A percentile compares a stretch with the other conserved stretches of the same genome.
phyloP scores from a whole-genome alignment of 1,140 invertebrate genomes.

The Drosophila mayri region DNA sequence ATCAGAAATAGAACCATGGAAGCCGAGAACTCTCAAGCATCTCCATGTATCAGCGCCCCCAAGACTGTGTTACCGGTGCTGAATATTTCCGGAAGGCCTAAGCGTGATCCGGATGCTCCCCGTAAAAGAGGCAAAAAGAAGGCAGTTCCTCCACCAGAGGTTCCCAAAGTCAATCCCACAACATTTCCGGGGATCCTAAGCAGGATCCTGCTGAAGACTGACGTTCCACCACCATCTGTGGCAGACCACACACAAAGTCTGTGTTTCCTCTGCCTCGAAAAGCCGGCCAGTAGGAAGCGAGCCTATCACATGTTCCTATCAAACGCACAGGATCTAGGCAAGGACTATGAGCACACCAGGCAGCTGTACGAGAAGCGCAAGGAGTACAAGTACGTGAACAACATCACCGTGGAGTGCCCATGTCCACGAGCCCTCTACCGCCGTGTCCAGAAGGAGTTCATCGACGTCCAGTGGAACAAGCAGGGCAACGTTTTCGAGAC shows the following conservation, averaged over 20 bases:
- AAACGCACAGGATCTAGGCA: not conserved
- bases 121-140: constrained; percentile 27
- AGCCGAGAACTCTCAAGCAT: not conserved
- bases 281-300: constrained; percentile 4
- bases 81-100: constrained; percentile 17
- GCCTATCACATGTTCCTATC: constrained; percentile 47
- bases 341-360: constrained; percentile 1
- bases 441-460: constrained; percentile 21
- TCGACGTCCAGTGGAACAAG: constrained; percentile 43
- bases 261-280: constrained; percentile 39
- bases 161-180: constrained; percentile 6
- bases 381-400: constrained; percentile 15
- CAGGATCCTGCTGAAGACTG: constrained; percentile 28
- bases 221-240: not conserved
- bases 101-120: not conserved
- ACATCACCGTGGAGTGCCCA: constrained; percentile 18
- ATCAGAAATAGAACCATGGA: constrained; percentile 1
- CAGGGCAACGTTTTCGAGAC: constrained; percentile 46
- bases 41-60: not conserved
- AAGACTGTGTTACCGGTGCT: constrained; percentile 9
- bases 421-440: constrained; percentile 27
- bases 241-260: constrained; percentile 4
- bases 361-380: constrained; percentile 33
- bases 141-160: not conserved
- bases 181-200: constrained; percentile 32